These are phyloP conservation scores for Condylostylus longicornis DNA, from an alignment of 1,140 invertebrate genomes.

Conservation along the genomic window DNA sequence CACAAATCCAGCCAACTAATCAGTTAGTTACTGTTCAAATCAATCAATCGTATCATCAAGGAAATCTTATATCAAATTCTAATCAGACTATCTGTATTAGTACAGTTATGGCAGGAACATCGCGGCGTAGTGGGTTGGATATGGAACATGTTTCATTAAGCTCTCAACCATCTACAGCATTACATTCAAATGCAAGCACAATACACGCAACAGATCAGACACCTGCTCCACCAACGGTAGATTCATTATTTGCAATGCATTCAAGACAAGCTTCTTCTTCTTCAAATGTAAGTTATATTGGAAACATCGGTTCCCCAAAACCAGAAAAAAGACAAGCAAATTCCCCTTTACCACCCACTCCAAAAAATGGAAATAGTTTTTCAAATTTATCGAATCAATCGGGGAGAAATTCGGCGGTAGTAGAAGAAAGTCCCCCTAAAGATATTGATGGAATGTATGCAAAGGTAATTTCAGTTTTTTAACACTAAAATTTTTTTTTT, in stretches of 20 bases:
- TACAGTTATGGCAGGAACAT: too few relatives aligned
- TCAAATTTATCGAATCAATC: conserved; percentile 14
- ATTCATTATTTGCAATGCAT: conserved; percentile 27
- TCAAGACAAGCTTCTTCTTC: conserved; percentile 48
- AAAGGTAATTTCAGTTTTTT: conserved; percentile 41
- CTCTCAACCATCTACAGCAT: too few relatives aligned
- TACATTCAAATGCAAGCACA: not conserved
- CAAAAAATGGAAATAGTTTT: conserved; percentile 32
- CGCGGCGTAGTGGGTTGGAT: too few relatives aligned
- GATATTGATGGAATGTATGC: conserved; percentile 77
- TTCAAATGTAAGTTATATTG: conserved; percentile 53
- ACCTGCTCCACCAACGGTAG: conserved; percentile 24
- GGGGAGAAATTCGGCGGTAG: conserved; percentile 11
- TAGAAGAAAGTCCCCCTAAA: conserved; percentile 39
- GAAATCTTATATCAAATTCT: conserved; percentile 1
- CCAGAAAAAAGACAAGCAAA: conserved; percentile 76
- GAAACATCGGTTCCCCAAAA: conserved; percentile 61
- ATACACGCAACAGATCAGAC: conserved; percentile 1
- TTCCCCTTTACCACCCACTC: conserved; percentile 63
- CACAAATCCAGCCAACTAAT: conserved; percentile 58
- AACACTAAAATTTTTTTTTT: conserved; percentile 5
- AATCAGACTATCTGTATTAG: too few relatives aligned
- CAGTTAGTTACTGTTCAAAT: conserved; percentile 37
- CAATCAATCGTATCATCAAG: conserved; percentile 15
- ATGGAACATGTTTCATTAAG: too few relatives aligned